phyloP scores from a whole-genome alignment of 2,888 invertebrate species.

The Hemithea aestivaria region DNA sequence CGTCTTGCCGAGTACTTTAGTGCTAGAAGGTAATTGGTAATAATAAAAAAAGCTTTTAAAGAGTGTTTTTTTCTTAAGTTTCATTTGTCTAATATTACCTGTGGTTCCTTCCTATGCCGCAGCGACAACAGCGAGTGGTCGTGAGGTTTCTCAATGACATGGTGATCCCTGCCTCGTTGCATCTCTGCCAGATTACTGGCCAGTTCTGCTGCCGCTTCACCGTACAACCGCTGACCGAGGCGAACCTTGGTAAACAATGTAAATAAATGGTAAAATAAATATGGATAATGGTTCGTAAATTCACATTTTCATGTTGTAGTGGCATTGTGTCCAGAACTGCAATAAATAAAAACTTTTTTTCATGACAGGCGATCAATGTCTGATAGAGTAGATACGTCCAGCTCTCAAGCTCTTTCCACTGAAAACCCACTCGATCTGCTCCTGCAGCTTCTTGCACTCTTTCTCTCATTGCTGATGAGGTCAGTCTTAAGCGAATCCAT shows the following conservation, averaged over 20 bases:
- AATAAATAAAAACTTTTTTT: no score
- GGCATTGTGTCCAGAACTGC: no score
- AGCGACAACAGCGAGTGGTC: conserved; percentile 39
- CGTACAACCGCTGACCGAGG: conserved; percentile 56
- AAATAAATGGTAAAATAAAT: not conserved
- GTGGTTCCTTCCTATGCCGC: conserved; percentile 52
- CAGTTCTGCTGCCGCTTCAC: conserved; percentile 60
- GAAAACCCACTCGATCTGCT: conserved; percentile 72
- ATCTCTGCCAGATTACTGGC: conserved; percentile 57
- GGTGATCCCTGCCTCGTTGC: conserved; percentile 48
- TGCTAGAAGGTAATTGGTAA: no score
- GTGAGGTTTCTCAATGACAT: conserved; percentile 53
- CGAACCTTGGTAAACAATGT: conserved; percentile 49
- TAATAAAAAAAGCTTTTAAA: no score
- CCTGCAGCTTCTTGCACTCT: conserved; percentile 66
- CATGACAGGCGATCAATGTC: no score
- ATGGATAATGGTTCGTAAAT: no score
- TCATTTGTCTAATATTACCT: no score
- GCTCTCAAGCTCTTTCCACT: no score
- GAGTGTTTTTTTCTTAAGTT: no score
- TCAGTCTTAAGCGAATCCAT: conserved; percentile 60
- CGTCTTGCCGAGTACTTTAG: no score
- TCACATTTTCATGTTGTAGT: no score
- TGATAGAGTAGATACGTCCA: no score
- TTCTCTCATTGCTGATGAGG: conserved; percentile 55